These are phyloP conservation scores for Anastrepha ludens DNA, from an alignment of 1,140 invertebrate species.

Conservation along the genomic window DNA sequence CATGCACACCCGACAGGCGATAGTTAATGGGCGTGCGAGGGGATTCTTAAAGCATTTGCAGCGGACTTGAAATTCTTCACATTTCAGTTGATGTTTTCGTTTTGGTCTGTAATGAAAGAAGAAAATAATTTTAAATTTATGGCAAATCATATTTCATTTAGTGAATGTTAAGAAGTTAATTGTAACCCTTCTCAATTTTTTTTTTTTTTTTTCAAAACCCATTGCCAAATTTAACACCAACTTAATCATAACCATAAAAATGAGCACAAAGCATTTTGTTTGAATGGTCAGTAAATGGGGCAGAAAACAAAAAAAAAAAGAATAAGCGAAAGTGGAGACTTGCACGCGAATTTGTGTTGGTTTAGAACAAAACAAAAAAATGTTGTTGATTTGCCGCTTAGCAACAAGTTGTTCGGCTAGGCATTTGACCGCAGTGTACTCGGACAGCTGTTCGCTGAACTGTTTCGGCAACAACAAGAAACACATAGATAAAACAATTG, in stretches of 20 bases:
- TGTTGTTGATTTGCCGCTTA: slow-evolving; percentile 1
- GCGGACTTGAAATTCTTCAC: slow-evolving; percentile 18
- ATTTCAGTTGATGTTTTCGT: not conserved
- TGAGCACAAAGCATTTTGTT: slow-evolving; percentile 11
- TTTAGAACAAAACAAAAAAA: not conserved
- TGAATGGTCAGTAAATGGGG: not conserved
- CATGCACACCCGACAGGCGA: not conserved
- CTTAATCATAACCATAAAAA: slow-evolving; percentile 31
- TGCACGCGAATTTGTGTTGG: slow-evolving; percentile 8
- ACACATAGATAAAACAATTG: not conserved
- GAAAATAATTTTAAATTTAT: not conserved
- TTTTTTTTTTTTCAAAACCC: too few species aligned
- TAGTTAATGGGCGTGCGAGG: not conserved
- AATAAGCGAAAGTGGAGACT: not conserved
- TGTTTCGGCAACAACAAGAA: not conserved
- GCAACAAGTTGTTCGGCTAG: slow-evolving; percentile 12
- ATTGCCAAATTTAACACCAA: slow-evolving; percentile 16
- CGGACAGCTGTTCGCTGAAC: slow-evolving; percentile 23
- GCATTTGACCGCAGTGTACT: slow-evolving; percentile 16
- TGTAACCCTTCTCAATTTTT: too few species aligned
- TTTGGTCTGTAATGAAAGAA: not conserved
- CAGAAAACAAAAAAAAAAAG: slow-evolving; percentile 17
- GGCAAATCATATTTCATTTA: too few species aligned
- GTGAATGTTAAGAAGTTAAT: too few species aligned
- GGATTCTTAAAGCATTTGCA: not conserved